These are phyloP conservation scores for Melanotaenia nigrans DNA, from an alignment of 2,797 vertebrate genomes.

Conservation along the genomic window DNA sequence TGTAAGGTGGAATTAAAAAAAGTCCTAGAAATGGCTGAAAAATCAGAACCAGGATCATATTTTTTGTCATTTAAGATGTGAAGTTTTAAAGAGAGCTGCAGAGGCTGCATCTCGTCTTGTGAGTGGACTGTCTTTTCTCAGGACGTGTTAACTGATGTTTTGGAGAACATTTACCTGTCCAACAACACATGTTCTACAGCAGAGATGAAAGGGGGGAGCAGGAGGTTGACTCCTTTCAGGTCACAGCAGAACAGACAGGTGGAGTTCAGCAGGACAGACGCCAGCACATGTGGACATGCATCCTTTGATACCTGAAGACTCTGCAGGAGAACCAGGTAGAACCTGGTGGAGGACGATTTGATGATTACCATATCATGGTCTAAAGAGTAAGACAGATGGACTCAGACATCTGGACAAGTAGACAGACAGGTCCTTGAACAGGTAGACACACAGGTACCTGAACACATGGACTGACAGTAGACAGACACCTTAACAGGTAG, in stretches of 20 bases:
- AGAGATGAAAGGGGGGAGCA: constrained; percentile 91
- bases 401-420: background rate
- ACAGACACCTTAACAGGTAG: too few relatives aligned
- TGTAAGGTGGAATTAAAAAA: too few relatives aligned
- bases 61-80: too few relatives aligned
- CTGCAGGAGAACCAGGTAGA: constrained; percentile 95
- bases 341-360: constrained; percentile 75
- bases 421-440: background rate
- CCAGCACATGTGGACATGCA: constrained; percentile 87
- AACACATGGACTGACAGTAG: too few relatives aligned
- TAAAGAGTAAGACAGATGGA: background rate
- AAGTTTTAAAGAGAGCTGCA: too few relatives aligned
- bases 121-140: too few relatives aligned
- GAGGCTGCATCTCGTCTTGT: too few relatives aligned
- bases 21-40: too few relatives aligned
- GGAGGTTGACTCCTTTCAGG: constrained; percentile 91
- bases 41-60: too few relatives aligned
- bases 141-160: too few relatives aligned
- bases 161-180: constrained; percentile 83
- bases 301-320: constrained; percentile 84
- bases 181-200: constrained; percentile 93
- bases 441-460: too few relatives aligned
- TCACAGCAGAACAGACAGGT: constrained; percentile 93
- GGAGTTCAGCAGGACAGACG: constrained; percentile 93
- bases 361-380: too few relatives aligned